Percentiles rank a stretch among this genome's conserved stretches.
phyloP scores from a whole-genome alignment of 2,113 vertebrate genomes.

The Rousettus leschenaultii region DNA sequence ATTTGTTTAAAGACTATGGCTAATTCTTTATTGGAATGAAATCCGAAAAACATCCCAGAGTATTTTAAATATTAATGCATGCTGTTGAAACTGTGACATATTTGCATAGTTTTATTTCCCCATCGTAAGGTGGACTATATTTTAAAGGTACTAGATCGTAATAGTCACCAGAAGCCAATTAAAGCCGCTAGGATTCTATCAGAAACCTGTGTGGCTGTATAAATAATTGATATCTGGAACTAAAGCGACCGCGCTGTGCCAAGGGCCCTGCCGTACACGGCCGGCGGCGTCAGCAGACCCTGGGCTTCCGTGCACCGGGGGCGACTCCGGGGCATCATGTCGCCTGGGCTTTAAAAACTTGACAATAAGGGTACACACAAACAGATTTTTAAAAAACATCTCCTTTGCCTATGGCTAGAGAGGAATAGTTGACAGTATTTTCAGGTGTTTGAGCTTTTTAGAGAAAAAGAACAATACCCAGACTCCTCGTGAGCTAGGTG shows the following conservation, averaged over 20 bases:
- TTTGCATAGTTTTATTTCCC: conserved; percentile 39
- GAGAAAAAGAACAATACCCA: conserved; percentile 53
- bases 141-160: conserved; percentile 31
- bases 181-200: conserved; percentile 52
- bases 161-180: conserved; percentile 52
- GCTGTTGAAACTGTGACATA: not conserved
- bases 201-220: conserved; percentile 55
- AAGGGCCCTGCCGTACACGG: conserved; percentile 39
- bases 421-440: conserved; percentile 43
- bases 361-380: conserved; percentile 71
- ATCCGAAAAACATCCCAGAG: conserved; percentile 19
- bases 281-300: not conserved
- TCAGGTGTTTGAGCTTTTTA: conserved; percentile 66
- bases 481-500: conserved; percentile 65
- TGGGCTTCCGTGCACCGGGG: conserved; percentile 45
- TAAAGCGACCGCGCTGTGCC: not conserved
- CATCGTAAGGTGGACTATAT: not conserved
- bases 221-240: conserved; percentile 64
- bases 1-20: conserved; percentile 64
- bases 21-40: conserved; percentile 26
- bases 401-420: conserved; percentile 58
- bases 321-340: conserved; percentile 80
- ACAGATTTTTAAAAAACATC: conserved; percentile 54
- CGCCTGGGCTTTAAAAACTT: conserved; percentile 83
- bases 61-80: conserved; percentile 37